phyloP scores from a whole-genome alignment of 2,888 invertebrate genomes.

The Polymixis flavicincta region DNA sequence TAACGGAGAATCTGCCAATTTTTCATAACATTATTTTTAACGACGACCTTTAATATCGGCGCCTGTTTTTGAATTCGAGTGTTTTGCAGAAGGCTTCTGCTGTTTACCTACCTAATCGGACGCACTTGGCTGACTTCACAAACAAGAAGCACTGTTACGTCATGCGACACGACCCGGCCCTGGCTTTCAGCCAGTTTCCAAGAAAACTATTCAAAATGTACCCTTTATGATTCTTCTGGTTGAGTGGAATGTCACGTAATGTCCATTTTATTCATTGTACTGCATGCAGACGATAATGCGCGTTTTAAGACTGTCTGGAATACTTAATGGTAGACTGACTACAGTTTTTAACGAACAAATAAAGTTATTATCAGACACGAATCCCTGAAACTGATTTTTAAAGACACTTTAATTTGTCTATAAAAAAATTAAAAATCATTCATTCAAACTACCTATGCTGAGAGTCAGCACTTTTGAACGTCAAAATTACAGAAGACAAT shows the following conservation, averaged over 20 bases:
- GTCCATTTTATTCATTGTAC: conserved; percentile 55
- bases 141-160: conserved; percentile 54
- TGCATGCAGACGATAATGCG: conserved; percentile 48
- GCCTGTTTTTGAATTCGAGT: conserved; percentile 48
- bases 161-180: conserved; percentile 7
- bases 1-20: conserved; percentile 38
- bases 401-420: not conserved
- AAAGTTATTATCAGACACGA: not conserved
- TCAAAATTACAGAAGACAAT: too few relatives aligned
- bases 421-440: too few relatives aligned
- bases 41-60: conserved; percentile 19
- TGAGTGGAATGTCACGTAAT: conserved; percentile 48
- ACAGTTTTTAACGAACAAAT: not conserved
- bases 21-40: conserved; percentile 54
- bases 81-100: conserved; percentile 32
- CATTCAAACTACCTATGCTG: too few relatives aligned
- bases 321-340: conserved; percentile 10
- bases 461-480: too few relatives aligned
- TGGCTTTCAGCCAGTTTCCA: conserved; percentile 52
- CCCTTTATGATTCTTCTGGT: conserved; percentile 48
- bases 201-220: conserved; percentile 56
- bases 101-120: conserved; percentile 47
- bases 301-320: conserved; percentile 20
- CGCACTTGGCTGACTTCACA: conserved; percentile 43
- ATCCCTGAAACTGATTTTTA: not conserved